Conservation (phyloP, 2,888 invertebrate species). For the Sarcophaga rosellei region DNA sequence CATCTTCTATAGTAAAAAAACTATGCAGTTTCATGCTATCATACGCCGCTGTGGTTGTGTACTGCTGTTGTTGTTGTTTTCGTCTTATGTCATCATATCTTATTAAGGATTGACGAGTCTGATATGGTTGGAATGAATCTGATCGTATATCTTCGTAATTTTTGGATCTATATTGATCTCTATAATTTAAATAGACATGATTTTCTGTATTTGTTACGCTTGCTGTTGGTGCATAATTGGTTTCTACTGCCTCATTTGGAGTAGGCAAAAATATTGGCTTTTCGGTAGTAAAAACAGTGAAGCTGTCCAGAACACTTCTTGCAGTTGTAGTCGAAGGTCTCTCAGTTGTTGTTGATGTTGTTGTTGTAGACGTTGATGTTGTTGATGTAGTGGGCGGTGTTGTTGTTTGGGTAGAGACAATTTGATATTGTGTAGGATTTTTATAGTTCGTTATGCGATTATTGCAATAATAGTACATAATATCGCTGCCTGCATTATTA, state of each 20-base stretch:
- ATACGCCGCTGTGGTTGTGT: conserved; percentile 31
- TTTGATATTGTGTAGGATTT: conserved; percentile 42
- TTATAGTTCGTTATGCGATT: conserved; percentile 53
- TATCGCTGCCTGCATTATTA: conserved; percentile 34
- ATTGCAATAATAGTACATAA: conserved; percentile 58
- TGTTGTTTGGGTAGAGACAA: conserved; percentile 15
- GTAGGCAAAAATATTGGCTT: conserved; percentile 59
- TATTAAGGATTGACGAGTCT: not conserved
- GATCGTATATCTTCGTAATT: conserved; percentile 8
- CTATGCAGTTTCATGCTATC: conserved; percentile 57
- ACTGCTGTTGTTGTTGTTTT: conserved; percentile 35
- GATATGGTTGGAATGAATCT: not conserved
- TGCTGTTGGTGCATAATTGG: conserved; percentile 15
- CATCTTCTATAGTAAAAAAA: conserved; percentile 65
- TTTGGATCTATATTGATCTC: conserved; percentile 7
- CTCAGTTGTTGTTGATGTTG: conserved; percentile 11
- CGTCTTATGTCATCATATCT: conserved; percentile 32
- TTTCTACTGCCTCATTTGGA: conserved; percentile 18
- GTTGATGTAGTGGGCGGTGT: conserved; percentile 23
- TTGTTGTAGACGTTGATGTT: not conserved
- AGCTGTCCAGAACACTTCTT: conserved; percentile 23
- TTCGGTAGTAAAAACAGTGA: conserved; percentile 40
- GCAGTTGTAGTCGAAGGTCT: not conserved
- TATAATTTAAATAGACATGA: conserved; percentile 2
- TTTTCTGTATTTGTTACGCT: conserved; percentile 22